Evolutionary conservation across 2,888 invertebrate genomes (phyloP).

Genomic region (Teinopalpus imperialis): DNA sequence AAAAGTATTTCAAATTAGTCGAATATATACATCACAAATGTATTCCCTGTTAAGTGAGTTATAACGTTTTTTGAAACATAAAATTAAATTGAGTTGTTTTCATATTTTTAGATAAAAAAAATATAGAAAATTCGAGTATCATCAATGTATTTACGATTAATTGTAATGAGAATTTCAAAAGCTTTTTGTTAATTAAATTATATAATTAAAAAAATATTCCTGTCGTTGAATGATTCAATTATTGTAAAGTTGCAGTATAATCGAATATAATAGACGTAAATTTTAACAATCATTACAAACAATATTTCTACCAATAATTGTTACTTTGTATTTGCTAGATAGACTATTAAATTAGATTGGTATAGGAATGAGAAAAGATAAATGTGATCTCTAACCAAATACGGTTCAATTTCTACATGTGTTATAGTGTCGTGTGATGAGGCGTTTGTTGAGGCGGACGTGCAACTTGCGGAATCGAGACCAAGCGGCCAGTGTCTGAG

Average conservation of each 20-base stretch:
- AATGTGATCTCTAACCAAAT: conserved; percentile 59
- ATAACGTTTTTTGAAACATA: conserved; percentile 58
- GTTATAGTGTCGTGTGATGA: conserved; percentile 36
- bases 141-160: conserved; percentile 58
- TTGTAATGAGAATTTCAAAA: conserved; percentile 51
- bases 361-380: conserved; percentile 60
- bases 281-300: conserved; percentile 56
- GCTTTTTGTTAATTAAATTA: conserved; percentile 51
- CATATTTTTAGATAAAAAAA: conserved; percentile 69
- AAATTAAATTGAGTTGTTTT: conserved; percentile 74
- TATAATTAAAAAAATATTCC: conserved; percentile 71
- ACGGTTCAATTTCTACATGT: conserved; percentile 42
- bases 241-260: conserved; percentile 71
- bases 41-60: conserved; percentile 61
- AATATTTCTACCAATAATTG: conserved; percentile 77
- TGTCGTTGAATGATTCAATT: conserved; percentile 67
- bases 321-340: conserved; percentile 81
- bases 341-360: conserved; percentile 80
- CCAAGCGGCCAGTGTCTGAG: no score
- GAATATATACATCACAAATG: conserved; percentile 77
- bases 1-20: conserved; percentile 67
- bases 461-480: neutral
- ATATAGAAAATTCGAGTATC: conserved; percentile 63
- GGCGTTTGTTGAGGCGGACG: conserved; percentile 16
- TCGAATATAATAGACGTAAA: conserved; percentile 64